Base-by-base conservation (phyloP, 2,797 vertebrate genomes). In the Esox masquinongy region DNA sequence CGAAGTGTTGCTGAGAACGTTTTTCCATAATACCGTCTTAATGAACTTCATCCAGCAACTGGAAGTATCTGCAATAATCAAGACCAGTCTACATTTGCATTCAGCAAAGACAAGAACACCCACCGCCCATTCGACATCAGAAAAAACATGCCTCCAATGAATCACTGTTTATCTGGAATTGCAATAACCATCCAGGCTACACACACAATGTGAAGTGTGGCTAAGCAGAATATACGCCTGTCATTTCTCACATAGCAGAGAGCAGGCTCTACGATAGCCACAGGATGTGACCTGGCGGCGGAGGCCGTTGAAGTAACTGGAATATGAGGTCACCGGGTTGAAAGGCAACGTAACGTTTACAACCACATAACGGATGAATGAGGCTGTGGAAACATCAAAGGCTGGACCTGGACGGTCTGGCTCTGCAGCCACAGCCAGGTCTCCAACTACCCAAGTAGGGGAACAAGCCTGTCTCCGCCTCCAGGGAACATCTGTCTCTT, bases 121-220 rank as follows among this genome's bases (percentile, higher is more conserved):
- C 49, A 39, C 36, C 36, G 36, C 64, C 12, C 74, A 69, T 70
- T 77, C 31, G 70, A 47, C 68, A 76, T 71, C 67, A 79, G 74
- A 74, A 80, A 80, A 81, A 63, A 22, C 8, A 31, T 17, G 17
- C 29, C 26, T n/a, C 49, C 80, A 69, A 61, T 76, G 79, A 85
- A 85, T 82, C 77, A 68, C 47, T 61, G 79, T 68, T 82, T 77
- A 78, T 84, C 72, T 50, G 72, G 68, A 73, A 24, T n/a, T 43
- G 73, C 74, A 71, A 73, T 66, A 69, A 77, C 77, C 15, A 70
- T 51, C 69, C 73, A 16, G 39, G 75, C 78, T 77, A 74, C 59
- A 64, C 2, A 80, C 71, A 68, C 51, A 67, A 63, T 22, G 36
- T 75, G 47, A 76, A 15, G 22, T 43, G 22, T 53, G 50, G 53